Percentiles rank a stretch among this genome's conserved stretches.
phyloP scores from a whole-genome alignment of 2,888 invertebrate species.

The Drosophila longiperda region DNA sequence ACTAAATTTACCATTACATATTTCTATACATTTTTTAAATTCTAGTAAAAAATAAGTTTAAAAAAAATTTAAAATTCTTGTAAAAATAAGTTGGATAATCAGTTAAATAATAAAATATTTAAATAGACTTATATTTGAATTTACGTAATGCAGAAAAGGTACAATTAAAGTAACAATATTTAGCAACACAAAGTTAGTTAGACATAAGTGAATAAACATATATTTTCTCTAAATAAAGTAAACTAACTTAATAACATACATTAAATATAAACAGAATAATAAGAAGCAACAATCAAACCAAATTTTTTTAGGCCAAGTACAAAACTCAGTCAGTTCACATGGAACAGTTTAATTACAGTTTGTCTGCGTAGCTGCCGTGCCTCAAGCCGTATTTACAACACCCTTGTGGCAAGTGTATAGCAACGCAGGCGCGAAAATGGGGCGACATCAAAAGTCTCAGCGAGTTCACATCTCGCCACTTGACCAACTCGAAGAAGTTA shows the following conservation, averaged over 20 bases:
- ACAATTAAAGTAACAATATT: background rate
- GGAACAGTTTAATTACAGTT: background rate
- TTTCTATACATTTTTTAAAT: no score
- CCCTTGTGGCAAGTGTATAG: conserved; percentile 26
- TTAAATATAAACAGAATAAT: background rate
- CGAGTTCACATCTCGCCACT: conserved; percentile 49
- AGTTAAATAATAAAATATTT: background rate
- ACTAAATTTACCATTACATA: background rate
- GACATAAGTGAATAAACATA: background rate
- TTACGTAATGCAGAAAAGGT: background rate
- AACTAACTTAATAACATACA: background rate
- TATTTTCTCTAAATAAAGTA: background rate
- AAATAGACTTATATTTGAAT: background rate
- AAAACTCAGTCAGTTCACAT: background rate
- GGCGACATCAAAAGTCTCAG: conserved; percentile 62
- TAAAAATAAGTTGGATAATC: background rate
- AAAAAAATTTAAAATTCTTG: background rate
- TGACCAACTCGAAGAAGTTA: conserved; percentile 55
- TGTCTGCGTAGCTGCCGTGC: background rate
- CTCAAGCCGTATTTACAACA: background rate
- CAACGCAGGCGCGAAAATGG: conserved; percentile 57
- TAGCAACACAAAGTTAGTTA: background rate
- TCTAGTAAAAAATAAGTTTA: no score
- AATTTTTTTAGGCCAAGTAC: background rate
- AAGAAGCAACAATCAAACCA: background rate